A percentile compares a stretch with the other conserved stretches of the same genome.
Conservation (phyloP, 2,888 invertebrate genomes). For the Lepas anatifera region DNA sequence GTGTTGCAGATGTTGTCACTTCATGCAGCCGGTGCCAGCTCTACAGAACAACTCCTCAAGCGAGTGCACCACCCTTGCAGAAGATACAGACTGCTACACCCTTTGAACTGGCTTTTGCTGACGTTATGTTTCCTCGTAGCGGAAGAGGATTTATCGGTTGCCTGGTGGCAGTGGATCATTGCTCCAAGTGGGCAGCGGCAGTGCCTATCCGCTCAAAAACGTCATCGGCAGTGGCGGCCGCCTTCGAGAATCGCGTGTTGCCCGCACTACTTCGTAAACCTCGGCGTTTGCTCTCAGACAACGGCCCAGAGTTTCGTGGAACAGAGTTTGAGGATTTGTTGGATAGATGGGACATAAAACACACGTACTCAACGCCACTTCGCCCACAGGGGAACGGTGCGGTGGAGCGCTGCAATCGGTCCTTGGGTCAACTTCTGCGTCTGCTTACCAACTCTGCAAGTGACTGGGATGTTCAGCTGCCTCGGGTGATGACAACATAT, state of each 20-base stretch:
- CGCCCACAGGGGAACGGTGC: too few species aligned
- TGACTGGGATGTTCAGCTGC: conserved; percentile 8
- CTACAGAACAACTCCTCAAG: not conserved
- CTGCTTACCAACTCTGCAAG: not conserved
- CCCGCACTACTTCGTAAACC: not conserved
- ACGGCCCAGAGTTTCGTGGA: conserved; percentile 14
- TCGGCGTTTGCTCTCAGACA: conserved; percentile 2
- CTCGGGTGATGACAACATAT: conserved; percentile 1
- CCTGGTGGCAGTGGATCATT: conserved; percentile 13
- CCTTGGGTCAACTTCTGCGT: not conserved
- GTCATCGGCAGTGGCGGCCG: not conserved
- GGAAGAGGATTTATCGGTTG: not conserved
- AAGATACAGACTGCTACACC: conserved; percentile 3
- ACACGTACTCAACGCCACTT: conserved; percentile 10
- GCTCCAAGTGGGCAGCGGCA: conserved; percentile 13
- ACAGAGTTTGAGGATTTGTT: conserved; percentile 5
- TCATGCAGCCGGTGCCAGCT: conserved; percentile 7
- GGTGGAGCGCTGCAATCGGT: conserved; percentile 14
- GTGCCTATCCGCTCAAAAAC: conserved; percentile 11
- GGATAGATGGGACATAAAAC: not conserved
- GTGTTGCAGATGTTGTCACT: conserved; percentile 3
- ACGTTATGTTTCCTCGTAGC: not conserved
- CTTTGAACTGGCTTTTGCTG: conserved; percentile 13
- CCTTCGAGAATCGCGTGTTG: not conserved
- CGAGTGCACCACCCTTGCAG: not conserved